Evolutionary conservation across 2,113 vertebrate genomes (phyloP).

Genomic region (Bubo blakistoni): DNA sequence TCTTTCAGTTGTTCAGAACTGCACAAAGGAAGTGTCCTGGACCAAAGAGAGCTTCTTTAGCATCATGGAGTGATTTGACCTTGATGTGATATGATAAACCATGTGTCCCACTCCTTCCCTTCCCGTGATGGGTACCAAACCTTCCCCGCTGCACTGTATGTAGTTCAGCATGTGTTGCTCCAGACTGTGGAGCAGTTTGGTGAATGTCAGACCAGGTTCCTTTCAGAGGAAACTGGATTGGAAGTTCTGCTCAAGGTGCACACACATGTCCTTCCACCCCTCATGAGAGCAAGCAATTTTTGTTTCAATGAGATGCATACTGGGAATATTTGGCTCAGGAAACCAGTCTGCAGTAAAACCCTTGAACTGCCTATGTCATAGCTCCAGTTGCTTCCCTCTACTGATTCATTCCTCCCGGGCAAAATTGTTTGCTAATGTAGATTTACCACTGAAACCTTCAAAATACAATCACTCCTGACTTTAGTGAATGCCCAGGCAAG

Average conservation of each 20-base stretch:
- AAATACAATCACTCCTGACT: background rate
- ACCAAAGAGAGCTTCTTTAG: background rate
- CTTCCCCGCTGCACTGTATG: fast-evolving
- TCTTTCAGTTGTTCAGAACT: background rate
- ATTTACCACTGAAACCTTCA: background rate
- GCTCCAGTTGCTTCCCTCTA: background rate
- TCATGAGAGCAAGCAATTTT: background rate
- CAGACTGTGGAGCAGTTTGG: background rate
- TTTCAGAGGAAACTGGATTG: background rate
- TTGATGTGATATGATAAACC: background rate
- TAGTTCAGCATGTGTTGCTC: background rate
- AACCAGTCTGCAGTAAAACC: background rate
- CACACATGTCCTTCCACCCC: background rate
- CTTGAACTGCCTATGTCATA: background rate
- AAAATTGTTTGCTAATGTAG: background rate
- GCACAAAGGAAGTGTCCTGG: background rate
- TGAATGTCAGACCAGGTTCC: background rate
- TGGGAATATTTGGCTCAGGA: background rate
- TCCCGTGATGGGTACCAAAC: background rate
- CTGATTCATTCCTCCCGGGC: background rate
- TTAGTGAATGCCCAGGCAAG: background rate
- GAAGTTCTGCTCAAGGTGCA: background rate
- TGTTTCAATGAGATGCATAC: background rate
- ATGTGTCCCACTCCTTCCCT: background rate
- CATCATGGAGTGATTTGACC: background rate